Conservation (phyloP, 2,113 vertebrate genomes). For the Odontesthes bonariensis region DNA sequence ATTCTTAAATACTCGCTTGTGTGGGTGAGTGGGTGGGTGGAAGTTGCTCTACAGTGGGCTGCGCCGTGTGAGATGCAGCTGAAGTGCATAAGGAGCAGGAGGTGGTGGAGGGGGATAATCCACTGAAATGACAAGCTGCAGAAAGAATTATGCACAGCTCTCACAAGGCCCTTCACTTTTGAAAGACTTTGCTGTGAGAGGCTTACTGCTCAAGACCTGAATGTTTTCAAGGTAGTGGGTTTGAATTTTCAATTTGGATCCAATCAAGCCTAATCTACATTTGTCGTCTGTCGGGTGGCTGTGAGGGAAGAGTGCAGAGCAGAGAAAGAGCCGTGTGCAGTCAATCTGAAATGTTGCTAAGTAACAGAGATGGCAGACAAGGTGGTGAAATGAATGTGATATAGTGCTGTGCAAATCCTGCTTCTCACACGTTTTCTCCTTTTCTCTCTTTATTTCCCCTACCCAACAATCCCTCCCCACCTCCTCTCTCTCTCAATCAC, state of each 20-base stretch:
- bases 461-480: conserved; percentile 31
- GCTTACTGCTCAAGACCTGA: conserved; percentile 73
- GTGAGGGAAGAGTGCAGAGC: conserved; percentile 64
- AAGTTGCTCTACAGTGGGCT: conserved; percentile 46
- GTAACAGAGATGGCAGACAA: conserved; percentile 78
- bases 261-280: conserved; percentile 80
- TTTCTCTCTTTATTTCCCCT: conserved; percentile 40
- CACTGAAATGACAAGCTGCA: conserved; percentile 76
- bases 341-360: conserved; percentile 83
- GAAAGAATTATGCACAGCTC: conserved; percentile 77
- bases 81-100: conserved; percentile 66
- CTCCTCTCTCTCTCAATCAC: conserved; percentile 39
- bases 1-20: conserved; percentile 34
- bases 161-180: conserved; percentile 74
- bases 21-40: conserved; percentile 45
- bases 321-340: conserved; percentile 74
- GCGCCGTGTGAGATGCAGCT: conserved; percentile 62
- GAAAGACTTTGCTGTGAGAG: conserved; percentile 73
- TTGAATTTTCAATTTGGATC: conserved; percentile 79
- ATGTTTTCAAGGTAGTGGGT: conserved; percentile 78
- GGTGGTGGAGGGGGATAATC: conserved; percentile 68
- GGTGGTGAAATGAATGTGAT: conserved; percentile 79
- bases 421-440: conserved; percentile 71
- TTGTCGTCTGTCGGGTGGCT: conserved; percentile 64
- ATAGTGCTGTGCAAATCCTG: conserved; percentile 74